Conservation (phyloP, 2,113 vertebrate genomes). For the Scomber scombrus region DNA sequence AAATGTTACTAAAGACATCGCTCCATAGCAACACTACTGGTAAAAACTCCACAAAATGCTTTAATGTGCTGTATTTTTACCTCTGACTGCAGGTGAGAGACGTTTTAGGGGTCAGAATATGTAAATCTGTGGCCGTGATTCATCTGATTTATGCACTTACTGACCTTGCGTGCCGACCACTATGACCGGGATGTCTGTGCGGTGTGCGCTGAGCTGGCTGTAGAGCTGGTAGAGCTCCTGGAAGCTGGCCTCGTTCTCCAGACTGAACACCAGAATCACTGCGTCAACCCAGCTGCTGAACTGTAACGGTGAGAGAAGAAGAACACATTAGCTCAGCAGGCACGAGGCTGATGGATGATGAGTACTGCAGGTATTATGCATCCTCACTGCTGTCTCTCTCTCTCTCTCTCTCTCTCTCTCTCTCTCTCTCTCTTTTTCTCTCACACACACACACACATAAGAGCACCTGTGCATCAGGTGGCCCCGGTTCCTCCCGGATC, state of each 20-base stretch:
- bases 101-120: neutral
- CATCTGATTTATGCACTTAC: neutral
- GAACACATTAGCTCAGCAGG: neutral
- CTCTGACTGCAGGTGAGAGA: neutral
- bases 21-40: too few species aligned
- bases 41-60: too few species aligned
- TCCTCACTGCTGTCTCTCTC: neutral
- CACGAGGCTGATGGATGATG: neutral
- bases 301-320: slow-evolving; percentile 73
- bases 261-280: slow-evolving; percentile 95
- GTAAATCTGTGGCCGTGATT: neutral
- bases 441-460: slow-evolving; percentile 28
- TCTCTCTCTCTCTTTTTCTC: too few species aligned
- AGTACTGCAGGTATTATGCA: neutral
- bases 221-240: slow-evolving; percentile 91
- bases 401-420: neutral
- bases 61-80: too few species aligned
- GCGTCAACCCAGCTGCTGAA: slow-evolving; percentile 96
- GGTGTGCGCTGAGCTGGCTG: slow-evolving; percentile 85
- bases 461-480: slow-evolving; percentile 91
- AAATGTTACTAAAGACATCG: too few species aligned
- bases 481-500: slow-evolving; percentile 92
- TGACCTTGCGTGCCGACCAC: slow-evolving; percentile 96
- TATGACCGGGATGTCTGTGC: slow-evolving; percentile 89
- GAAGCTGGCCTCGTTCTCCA: slow-evolving; percentile 96